Conservation (phyloP, 2,797 vertebrate genomes). For the Falco biarmicus region DNA sequence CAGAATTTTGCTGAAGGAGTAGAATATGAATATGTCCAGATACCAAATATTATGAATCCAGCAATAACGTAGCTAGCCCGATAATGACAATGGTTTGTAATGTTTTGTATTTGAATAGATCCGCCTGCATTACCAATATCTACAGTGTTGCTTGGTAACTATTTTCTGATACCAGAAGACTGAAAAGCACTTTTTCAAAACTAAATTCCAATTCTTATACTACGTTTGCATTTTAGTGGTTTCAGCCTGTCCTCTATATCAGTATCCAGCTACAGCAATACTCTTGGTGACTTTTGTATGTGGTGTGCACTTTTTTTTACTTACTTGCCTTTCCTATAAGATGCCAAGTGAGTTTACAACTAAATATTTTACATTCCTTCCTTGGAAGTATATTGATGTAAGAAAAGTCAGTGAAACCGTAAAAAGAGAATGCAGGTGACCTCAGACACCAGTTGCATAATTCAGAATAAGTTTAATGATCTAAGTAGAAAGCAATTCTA, state of each 20-base stretch:
- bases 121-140: conserved; percentile 11
- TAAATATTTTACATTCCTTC: conserved; percentile 4
- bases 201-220: conserved; percentile 12
- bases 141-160: conserved; percentile 54
- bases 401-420: not conserved
- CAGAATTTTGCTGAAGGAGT: not conserved
- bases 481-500: not conserved
- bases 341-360: not conserved
- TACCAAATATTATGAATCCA: not conserved
- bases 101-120: conserved; percentile 28
- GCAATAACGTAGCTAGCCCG: not conserved
- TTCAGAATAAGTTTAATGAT: not conserved
- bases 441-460: not conserved
- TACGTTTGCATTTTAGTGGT: not conserved
- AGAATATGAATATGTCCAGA: not conserved
- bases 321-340: not conserved
- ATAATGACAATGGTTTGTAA: not conserved
- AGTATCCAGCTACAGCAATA: not conserved
- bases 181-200: conserved; percentile 22
- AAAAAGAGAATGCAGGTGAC: not conserved
- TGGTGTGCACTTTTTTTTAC: not conserved
- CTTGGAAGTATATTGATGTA: not conserved
- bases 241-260: not conserved
- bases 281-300: not conserved
- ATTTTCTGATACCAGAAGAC: not conserved